Evolutionary conservation across 2,888 invertebrate species (phyloP).

Genomic region (Tubiluchus corallicola): DNA sequence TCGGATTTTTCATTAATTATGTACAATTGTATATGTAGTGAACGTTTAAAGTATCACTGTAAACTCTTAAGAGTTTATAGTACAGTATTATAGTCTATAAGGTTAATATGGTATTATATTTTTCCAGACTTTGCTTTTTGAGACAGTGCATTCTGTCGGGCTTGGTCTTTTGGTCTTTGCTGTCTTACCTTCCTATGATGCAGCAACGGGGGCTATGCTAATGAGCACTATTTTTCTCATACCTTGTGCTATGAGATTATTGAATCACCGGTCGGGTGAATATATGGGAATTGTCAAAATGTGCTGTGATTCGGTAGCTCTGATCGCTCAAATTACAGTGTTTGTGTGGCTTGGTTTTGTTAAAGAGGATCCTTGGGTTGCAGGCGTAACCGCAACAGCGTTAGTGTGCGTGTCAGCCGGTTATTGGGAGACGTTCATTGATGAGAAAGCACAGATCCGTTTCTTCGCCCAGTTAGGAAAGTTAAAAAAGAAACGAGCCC

Average conservation of each 20-base stretch:
- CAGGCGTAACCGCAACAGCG: conserved; percentile 14
- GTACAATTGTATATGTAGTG: too few relatives aligned
- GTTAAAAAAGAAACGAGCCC: conserved; percentile 18
- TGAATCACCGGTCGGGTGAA: conserved; percentile 30
- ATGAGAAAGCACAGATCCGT: conserved; percentile 15
- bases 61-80: too few relatives aligned
- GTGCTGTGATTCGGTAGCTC: not conserved
- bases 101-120: conserved; percentile 9
- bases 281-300: conserved; percentile 15
- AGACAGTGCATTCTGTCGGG: conserved; percentile 72
- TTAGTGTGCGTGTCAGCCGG: conserved; percentile 19
- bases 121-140: conserved; percentile 49
- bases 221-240: conserved; percentile 85
- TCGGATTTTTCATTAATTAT: too few relatives aligned
- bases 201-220: conserved; percentile 83
- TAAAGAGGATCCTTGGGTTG: not conserved
- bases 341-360: not conserved
- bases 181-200: conserved; percentile 75
- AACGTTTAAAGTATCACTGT: too few relatives aligned
- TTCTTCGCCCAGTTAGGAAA: conserved; percentile 10
- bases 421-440: conserved; percentile 24
- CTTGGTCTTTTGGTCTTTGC: conserved; percentile 66
- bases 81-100: too few relatives aligned
- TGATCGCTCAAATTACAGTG: not conserved
- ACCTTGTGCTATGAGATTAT: conserved; percentile 43